Base-by-base conservation (phyloP, 2,888 invertebrate species). In the Stegana nigrithorax region DNA sequence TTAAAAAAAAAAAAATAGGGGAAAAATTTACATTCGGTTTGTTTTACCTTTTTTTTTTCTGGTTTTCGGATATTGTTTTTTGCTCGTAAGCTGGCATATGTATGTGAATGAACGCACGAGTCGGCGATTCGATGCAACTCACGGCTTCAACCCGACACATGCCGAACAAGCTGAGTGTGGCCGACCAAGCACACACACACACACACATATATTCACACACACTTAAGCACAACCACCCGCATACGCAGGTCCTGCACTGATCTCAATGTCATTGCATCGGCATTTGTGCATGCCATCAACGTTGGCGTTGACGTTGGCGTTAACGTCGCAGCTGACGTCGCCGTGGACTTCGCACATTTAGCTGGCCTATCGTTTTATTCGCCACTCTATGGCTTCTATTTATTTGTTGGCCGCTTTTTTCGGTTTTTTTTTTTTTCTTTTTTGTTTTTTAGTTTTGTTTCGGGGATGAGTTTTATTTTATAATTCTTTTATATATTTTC, bases 1-100 rank as follows among this genome's bases (percentile, higher is more conserved):
- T 63, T 62, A 73, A 68, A 67, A 73, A 79, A 65, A 71, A 70
- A 73, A 76, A 81, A 81, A 74, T 77, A 81, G 83, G 82, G 81
- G 78, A 82, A 80, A 75, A 72, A 66, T 69, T 70, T 67, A 63
- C 68, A 68, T 71, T 62, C 70, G 73, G 69, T 70, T 70, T 67
- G 66, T 51, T 51, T 27, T 26, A 10, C 36, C 47, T 64, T 56
- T n/a, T 10, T 67, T 51, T 67, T 68, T 67, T 72, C 66, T 66
- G 65, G 70, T 73, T 71, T 69, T 68, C 62, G 61, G 70, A 73
- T 75, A 68, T 78, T 73, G 78, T 78, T 76, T 76, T 76, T 78
- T 76, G 64, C 57, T n/a, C n/a, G n/a, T n/a, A n/a, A n/a, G n/a
- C n/a, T n/a, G n/a, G 47, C 23, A 21, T 1, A 17, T 25, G 7